These are phyloP conservation scores for Norana najaformis DNA, from an alignment of 2,888 invertebrate species.

Conservation along the genomic window DNA sequence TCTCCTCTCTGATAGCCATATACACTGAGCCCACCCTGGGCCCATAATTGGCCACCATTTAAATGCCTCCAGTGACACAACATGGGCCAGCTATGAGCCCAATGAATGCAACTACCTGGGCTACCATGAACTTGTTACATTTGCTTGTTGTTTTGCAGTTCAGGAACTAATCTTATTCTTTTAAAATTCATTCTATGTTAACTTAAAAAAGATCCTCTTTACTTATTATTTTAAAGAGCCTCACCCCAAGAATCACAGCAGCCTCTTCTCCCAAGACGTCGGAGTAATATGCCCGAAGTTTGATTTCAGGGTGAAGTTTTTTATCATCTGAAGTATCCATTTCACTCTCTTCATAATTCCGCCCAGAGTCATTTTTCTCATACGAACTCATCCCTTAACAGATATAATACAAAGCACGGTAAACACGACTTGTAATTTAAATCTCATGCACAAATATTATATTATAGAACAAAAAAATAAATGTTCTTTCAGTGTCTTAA, in stretches of 20 bases:
- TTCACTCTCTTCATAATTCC: neutral
- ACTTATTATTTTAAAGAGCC: neutral
- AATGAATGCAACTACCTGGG: neutral
- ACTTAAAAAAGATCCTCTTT: neutral
- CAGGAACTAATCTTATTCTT: neutral
- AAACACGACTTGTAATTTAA: too few species aligned
- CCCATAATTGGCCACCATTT: too few species aligned
- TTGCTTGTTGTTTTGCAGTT: neutral
- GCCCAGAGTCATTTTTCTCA: neutral
- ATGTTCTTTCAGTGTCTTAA: too few species aligned
- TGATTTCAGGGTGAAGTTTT: neutral
- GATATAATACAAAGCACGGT: neutral
- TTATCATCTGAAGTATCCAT: neutral
- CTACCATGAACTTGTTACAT: neutral
- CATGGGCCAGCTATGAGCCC: too few species aligned
- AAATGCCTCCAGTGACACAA: neutral
- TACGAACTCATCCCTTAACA: neutral
- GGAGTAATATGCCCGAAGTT: conserved; percentile 18
- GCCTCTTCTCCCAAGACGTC: conserved; percentile 22
- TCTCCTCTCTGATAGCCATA: too few species aligned
- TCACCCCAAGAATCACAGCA: conserved; percentile 23
- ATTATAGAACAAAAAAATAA: too few species aligned
- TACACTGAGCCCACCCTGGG: too few species aligned
- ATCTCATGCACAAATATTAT: too few species aligned
- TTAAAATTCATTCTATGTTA: neutral